Evolutionary conservation across 2,888 invertebrate species (phyloP).

Genomic region (Cosmia trapezina): DNA sequence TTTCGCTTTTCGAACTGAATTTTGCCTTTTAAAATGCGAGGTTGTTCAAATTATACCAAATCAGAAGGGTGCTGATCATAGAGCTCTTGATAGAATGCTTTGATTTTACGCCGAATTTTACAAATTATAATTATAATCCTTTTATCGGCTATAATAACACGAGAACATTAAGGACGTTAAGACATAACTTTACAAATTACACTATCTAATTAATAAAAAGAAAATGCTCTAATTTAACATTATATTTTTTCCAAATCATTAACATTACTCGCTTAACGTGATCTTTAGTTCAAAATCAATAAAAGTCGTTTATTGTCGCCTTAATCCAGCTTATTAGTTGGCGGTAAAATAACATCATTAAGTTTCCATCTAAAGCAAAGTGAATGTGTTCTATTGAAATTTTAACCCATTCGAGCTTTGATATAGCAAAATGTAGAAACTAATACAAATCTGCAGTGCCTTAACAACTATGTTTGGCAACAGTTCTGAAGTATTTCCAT

Average conservation of each 20-base stretch:
- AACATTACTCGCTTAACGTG: too few species aligned
- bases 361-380: slow-evolving; percentile 11
- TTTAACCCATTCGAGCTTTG: slow-evolving; percentile 1
- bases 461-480: slow-evolving; percentile 32
- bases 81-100: background rate
- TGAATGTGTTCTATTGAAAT: slow-evolving; percentile 13
- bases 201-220: too few species aligned
- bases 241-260: too few species aligned
- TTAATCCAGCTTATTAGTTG: background rate
- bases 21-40: background rate
- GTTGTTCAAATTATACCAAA: background rate
- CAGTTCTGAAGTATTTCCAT: slow-evolving; percentile 48
- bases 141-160: background rate
- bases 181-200: too few species aligned
- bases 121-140: too few species aligned
- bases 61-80: background rate
- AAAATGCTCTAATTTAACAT: too few species aligned
- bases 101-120: too few species aligned
- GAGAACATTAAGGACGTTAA: background rate
- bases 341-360: background rate
- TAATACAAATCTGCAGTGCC: background rate
- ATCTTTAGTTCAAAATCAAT: too few species aligned
- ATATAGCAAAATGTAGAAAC: slow-evolving; percentile 10
- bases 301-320: too few species aligned
- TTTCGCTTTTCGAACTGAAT: slow-evolving; percentile 11